A percentile compares a stretch with the other conserved stretches of the same genome.
These are phyloP conservation scores for Guaruba guarouba DNA, from an alignment of 2,113 vertebrate species.

Conservation along the genomic window DNA sequence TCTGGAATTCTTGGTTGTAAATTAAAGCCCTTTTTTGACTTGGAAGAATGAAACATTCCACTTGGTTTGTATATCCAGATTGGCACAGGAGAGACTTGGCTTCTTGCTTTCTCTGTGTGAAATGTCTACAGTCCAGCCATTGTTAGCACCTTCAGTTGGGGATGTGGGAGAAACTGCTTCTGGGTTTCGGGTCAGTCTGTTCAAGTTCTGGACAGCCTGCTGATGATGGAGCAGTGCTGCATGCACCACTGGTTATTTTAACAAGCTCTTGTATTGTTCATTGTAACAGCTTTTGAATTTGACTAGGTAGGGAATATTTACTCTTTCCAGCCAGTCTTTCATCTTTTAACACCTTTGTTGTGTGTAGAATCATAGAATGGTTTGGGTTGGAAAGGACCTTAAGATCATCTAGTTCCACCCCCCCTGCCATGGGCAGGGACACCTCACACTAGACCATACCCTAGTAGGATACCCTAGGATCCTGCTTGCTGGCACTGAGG, in stretches of 20 bases:
- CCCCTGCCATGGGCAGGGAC: neutral
- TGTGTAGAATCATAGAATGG: neutral
- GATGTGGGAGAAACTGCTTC: neutral
- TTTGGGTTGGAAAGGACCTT: neutral
- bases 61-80: neutral
- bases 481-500: neutral
- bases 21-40: neutral
- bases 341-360: neutral
- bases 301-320: neutral
- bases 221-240: neutral
- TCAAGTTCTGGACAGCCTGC: neutral
- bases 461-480: neutral
- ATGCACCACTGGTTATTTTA: neutral
- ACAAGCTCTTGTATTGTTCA: neutral
- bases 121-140: neutral
- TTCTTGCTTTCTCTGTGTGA: neutral
- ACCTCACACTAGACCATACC: neutral
- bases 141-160: neutral
- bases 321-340: neutral
- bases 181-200: neutral
- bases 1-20: neutral
- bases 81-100: neutral
- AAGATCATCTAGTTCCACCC: neutral
- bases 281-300: neutral
- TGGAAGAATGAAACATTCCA: neutral